Evolutionary conservation across 1,140 invertebrate genomes (phyloP), one percentile per base, ranked within the genome.

Genomic region (Sesamia nonagrioides): DNA sequence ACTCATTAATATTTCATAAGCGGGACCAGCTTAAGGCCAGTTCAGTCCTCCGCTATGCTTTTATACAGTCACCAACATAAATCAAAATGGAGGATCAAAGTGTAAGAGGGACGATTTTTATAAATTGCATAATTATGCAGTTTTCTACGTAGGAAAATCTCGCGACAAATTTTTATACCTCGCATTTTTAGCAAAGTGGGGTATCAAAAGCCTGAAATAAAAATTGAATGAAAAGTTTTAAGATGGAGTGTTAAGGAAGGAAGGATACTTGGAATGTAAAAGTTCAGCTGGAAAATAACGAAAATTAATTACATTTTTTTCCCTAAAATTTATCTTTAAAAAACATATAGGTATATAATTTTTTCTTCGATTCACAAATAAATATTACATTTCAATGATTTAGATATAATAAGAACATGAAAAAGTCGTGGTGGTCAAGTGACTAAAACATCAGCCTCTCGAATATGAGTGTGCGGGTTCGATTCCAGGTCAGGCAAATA

Each of bases 1-100:
- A 82, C 86, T 89, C 88, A 90, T 87, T 88, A 91, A 91, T 89
- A 88, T 91, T 89, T 91, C 88, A 91, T 91, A 89, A 86, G 80
- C 81, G 85, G 84, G 81, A 73, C 71, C 71, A 56, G 81, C 83
- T 87, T 85, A 84, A 82, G 83, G 79, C 79, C 17, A 66, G 61
- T 66, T 66, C 61, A 66, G 40, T 33, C 52, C n/a, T 35, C 17
- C 21, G 35, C 45, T 73, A 73, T 73, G 58, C 71, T 73, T 69
- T 73, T 73, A 73, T 73, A 73, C 71, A 73, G 71, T 56, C 27
- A 35, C 71, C 71, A 58, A 58, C 71, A 58, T 73, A 73, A 73
- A 56, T 73, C 71, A 73, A 73, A 58, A 73, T 73, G 71, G 71
- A 42, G 71, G 54, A 73, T 73, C 71, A 73, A 73, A 73, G 52